Conservation (phyloP, 1,140 invertebrate species). For the Drosophila tani region DNA sequence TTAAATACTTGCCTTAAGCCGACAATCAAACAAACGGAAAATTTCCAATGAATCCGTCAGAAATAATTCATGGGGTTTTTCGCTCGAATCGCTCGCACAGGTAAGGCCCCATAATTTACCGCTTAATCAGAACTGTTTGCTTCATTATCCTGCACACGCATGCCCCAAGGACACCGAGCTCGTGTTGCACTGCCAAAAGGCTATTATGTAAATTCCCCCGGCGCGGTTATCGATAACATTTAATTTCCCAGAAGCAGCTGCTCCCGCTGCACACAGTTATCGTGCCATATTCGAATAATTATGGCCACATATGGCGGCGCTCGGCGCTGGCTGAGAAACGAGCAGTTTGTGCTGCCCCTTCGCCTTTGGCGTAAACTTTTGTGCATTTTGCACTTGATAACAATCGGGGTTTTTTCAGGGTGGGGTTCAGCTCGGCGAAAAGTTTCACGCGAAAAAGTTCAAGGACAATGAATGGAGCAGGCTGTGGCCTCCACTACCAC, state of each 20-base stretch:
- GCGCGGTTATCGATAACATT: slow-evolving; percentile 57
- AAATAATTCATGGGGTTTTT: background rate
- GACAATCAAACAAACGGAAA: background rate
- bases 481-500: slow-evolving; percentile 9
- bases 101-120: slow-evolving; percentile 25
- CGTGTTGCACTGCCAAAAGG: slow-evolving; percentile 45
- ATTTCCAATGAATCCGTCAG: background rate
- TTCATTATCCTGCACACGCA: slow-evolving; percentile 55
- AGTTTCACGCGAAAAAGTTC: slow-evolving; percentile 72
- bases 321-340: slow-evolving; percentile 41
- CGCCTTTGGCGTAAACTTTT: slow-evolving; percentile 57
- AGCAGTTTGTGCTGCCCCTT: slow-evolving; percentile 43
- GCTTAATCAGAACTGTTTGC: slow-evolving; percentile 56
- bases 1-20: background rate
- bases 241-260: slow-evolving; percentile 54
- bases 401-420: slow-evolving; percentile 52
- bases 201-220: slow-evolving; percentile 57
- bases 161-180: slow-evolving; percentile 19
- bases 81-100: slow-evolving; percentile 11
- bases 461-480: slow-evolving; percentile 53
- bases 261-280: slow-evolving; percentile 33
- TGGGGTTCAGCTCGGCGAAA: slow-evolving; percentile 28
- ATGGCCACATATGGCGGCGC: slow-evolving; percentile 67
- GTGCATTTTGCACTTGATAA: slow-evolving; percentile 80
- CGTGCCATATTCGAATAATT: slow-evolving; percentile 80